Evolutionary conservation across 2,113 vertebrate genomes (phyloP), one percentile per base, ranked within the genome.

Genomic region (Struthidea cinerea): DNA sequence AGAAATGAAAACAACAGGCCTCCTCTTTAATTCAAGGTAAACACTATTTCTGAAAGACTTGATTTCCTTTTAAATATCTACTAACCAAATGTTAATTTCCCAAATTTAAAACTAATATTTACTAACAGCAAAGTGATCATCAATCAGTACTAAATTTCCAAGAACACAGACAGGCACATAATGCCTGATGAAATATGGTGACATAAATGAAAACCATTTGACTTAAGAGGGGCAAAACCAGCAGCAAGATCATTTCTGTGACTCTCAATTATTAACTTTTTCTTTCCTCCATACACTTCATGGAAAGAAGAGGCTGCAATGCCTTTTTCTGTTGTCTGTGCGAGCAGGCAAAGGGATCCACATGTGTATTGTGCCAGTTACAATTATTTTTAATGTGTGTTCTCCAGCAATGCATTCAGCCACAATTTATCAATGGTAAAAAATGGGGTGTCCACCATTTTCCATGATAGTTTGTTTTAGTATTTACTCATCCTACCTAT

Each of bases 41-140:
- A 84, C 11, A 37, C 11, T 57, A 30, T 71, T 84, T 91, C 88
- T 65, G n/a, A 90, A 79, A 70, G 11, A 60, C 32, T 39, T 73
- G 16, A 73, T 87, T 93, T 81, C 37, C 46, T 89, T 87, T 87
- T 57, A 68, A 87, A 46, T 73, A 59, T 85, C 21, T 87, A 46
- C 32, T 59, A 77, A 80, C 26, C 19, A 83, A 76, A 80, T 52
- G 17, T 32, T 74, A 27, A 61, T 93, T 93, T 79, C 24, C 46
- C 42, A 85, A 64, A 76, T 91, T 76, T 65, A 65, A 91, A 84
- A 27, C 52, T 79, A 91, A 61, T 88, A 88, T 95, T 94, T 90
- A 22, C 37, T n/a, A 52, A n/a, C 4, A 23, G 30, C 26, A 74
- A 87, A 76, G 68, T 93, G 79, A 46, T 37, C 42, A 70, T 77